Conservation (phyloP, 2,113 vertebrate genomes). For the Suricata suricatta region DNA sequence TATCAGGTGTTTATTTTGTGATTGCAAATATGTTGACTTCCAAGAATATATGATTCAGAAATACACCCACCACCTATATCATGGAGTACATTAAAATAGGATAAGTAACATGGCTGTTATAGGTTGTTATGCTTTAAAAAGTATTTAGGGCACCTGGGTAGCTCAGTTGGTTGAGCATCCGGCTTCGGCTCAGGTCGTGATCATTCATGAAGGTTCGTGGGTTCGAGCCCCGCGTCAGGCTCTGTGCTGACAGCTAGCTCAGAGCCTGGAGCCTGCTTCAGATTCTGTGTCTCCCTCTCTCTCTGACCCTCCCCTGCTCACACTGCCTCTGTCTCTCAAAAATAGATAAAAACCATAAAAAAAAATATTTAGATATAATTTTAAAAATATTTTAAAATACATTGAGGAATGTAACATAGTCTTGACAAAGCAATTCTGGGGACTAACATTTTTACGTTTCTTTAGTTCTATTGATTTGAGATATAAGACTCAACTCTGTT, state of each 20-base stretch:
- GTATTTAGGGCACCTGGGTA: too few species aligned
- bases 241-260: too few species aligned
- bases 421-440: not conserved
- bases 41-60: constrained; percentile 2
- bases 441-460: not conserved
- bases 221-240: too few species aligned
- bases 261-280: too few species aligned
- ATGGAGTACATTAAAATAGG: not conserved
- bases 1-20: not conserved
- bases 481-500: not conserved
- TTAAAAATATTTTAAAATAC: not conserved
- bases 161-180: too few species aligned
- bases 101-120: not conserved
- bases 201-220: too few species aligned
- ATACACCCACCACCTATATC: not conserved
- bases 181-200: too few species aligned
- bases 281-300: too few species aligned
- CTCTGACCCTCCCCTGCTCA: too few species aligned
- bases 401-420: not conserved
- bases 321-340: too few species aligned
- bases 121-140: constrained; percentile 9
- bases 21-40: constrained; percentile 6
- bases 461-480: constrained; percentile 6
- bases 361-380: not conserved
- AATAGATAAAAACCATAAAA: too few species aligned